These are phyloP conservation scores for Ia io DNA, from an alignment of 2,113 vertebrate species.

Conservation along the genomic window DNA sequence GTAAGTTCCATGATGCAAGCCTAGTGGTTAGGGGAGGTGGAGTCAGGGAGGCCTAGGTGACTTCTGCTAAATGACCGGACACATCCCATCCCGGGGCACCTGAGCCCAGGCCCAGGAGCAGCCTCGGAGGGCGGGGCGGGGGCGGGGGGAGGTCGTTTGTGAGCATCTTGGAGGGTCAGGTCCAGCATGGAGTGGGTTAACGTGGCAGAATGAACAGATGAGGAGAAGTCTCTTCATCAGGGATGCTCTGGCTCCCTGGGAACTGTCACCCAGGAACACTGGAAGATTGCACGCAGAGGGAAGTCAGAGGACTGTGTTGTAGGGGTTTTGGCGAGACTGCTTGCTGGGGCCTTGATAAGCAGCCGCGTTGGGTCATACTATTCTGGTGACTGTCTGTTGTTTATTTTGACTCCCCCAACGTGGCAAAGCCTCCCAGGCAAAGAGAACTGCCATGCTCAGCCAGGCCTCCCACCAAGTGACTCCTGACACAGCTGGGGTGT, in stretches of 20 bases:
- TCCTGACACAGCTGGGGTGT: background rate
- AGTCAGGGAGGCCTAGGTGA: background rate
- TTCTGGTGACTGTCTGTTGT: background rate
- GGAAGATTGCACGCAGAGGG: background rate
- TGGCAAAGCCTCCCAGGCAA: background rate
- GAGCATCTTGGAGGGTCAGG: background rate
- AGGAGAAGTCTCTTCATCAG: background rate
- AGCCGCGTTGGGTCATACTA: background rate
- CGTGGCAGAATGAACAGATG: background rate
- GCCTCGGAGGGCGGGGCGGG: background rate
- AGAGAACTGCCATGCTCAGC: background rate
- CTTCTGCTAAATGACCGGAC: background rate
- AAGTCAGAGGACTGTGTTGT: background rate
- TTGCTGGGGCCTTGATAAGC: background rate
- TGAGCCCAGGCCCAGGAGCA: background rate
- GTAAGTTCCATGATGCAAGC: slow-evolving; percentile 39
- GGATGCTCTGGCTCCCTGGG: background rate
- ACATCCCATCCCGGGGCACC: background rate
- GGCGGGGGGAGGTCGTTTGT: rapidly evolving
- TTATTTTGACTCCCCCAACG: background rate
- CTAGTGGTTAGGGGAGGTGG: slow-evolving; percentile 7
- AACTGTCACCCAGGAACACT: background rate
- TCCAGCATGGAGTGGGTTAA: background rate
- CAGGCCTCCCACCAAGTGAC: background rate
- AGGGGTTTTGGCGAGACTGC: background rate